Evolutionary conservation across 1,140 invertebrate genomes (phyloP), one percentile per base, ranked within the genome.

Genomic region (Lasioglossum baleicum): DNA sequence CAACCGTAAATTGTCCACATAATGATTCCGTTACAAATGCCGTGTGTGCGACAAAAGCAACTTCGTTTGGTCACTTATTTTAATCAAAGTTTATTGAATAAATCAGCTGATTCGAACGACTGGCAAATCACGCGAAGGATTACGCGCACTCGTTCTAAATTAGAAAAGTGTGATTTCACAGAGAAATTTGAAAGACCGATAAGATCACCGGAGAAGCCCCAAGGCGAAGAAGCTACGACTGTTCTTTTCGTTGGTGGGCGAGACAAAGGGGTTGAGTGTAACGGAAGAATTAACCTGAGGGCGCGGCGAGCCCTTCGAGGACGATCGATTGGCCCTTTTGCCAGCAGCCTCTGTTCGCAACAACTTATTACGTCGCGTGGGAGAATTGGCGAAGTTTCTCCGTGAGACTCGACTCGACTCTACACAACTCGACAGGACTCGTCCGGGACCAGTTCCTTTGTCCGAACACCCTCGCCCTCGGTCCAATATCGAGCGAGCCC

Each of bases 401-500:
- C 61, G 31, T 7, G 22, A 15, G 51, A 53, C 13, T 48, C 44
- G 44, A 8, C 44, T 48, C 58, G 7, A 22, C 31, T 31, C 61
- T 15, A 40, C 31, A 13, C 61, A 10, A 4, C 61, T 64, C 22
- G 61, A 7, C 61, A 31, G 22, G 15, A 17, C 10, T 1, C 7
- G n/a, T 0, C n/a, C 11, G 26, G 42, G 42, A 42, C 42, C 2
- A 48, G 10, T 26, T 17, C 65, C 65, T 67, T 67, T 67, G 65
- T 67, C 10, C 42, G 65, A 22, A n/a, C 65, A 48, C 65, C 65
- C 64, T 66, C 64, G 64, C 40, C 64, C 65, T 48, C 44, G 44
- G 65, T 42, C 42, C 64, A 48, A 66, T 67, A 67, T 67, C 65
- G 65, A 67, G 65, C 65, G 65, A 48, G 65, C 11, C 65, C 65